Percentiles rank a stretch among this genome's conserved stretches.
phyloP scores from a whole-genome alignment of 2,797 vertebrate genomes.

The Gymnodraco acuticeps region DNA sequence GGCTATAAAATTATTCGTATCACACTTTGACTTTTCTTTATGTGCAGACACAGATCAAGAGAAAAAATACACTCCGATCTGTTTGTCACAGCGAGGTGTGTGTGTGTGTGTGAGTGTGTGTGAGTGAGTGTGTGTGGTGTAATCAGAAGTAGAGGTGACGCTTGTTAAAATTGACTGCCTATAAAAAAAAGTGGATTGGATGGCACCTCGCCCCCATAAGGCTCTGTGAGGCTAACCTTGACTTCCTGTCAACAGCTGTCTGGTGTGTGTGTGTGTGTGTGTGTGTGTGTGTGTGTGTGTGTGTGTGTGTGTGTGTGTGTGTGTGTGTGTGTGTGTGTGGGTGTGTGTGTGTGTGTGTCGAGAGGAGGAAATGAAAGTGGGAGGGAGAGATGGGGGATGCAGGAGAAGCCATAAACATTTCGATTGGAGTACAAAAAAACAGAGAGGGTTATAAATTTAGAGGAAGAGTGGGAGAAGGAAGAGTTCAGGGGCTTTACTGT shows the following conservation, averaged over 20 bases:
- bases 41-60: not conserved
- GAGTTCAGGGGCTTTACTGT: not conserved
- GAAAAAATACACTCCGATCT: not conserved
- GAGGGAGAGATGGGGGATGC: not conserved
- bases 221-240: constrained; percentile 61
- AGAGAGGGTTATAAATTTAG: constrained; percentile 38
- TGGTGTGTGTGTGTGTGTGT: not conserved
- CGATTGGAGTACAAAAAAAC: constrained; percentile 32
- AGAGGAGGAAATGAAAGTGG: not conserved
- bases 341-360: not conserved
- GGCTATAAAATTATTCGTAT: not conserved
- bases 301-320: not conserved
- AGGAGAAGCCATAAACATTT: constrained; percentile 46
- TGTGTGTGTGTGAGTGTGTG: not conserved
- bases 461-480: not conserved
- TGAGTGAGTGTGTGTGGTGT: constrained; percentile 18
- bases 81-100: not conserved
- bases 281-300: not conserved
- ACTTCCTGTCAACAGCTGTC: constrained; percentile 60
- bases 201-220: constrained; percentile 32
- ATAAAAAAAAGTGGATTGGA: constrained; percentile 55
- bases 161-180: constrained; percentile 61
- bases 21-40: not conserved
- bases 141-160: constrained; percentile 46
- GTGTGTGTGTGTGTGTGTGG: not conserved